Evolutionary conservation across 2,888 invertebrate genomes (phyloP).

Genomic region (Calameuta filiformis): DNA sequence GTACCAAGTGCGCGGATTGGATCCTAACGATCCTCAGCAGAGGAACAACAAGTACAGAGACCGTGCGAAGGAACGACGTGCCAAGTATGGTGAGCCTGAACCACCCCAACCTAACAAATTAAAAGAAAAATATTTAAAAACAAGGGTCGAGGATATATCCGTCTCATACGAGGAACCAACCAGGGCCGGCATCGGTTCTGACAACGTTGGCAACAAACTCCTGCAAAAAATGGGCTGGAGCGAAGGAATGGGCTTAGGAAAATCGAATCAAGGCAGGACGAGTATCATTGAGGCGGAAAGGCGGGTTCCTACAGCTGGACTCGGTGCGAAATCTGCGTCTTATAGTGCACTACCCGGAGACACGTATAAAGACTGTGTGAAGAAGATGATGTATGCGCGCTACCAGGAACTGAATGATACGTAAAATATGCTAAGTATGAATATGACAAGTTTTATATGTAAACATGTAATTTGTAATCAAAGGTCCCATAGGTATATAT

Average conservation of each 20-base stretch:
- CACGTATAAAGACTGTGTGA: constrained; percentile 89
- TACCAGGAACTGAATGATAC: constrained; percentile 83
- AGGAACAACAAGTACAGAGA: constrained; percentile 80
- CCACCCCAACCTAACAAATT: constrained; percentile 79
- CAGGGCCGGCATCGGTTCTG: constrained; percentile 80
- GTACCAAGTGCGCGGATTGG: constrained; percentile 66
- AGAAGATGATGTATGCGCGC: constrained; percentile 89
- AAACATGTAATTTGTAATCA: background rate
- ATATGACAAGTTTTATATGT: background rate
- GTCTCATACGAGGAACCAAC: constrained; percentile 69
- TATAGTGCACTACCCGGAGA: constrained; percentile 85
- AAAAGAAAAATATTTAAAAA: constrained; percentile 79
- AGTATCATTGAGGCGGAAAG: constrained; percentile 83
- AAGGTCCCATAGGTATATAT: background rate
- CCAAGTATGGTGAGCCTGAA: constrained; percentile 92
- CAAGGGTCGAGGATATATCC: constrained; percentile 66
- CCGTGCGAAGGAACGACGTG: constrained; percentile 93
- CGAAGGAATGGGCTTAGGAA: constrained; percentile 95
- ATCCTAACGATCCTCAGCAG: constrained; percentile 66
- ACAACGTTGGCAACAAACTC: constrained; percentile 94
- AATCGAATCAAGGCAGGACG: constrained; percentile 91
- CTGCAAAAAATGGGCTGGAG: constrained; percentile 99
- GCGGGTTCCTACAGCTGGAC: constrained; percentile 81
- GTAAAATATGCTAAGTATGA: constrained; percentile 34
- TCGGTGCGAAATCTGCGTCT: constrained; percentile 85